A percentile compares a stretch with the other conserved stretches of the same genome.
phyloP scores from a whole-genome alignment of 2,113 vertebrate genomes.

The Felis catus region F.catus_Fca126_mat1.0 CM031412.1:36705001-36705500 shows the following conservation, averaged over 20 bases:
- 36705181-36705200: background rate
- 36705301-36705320: background rate
- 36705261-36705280: background rate
- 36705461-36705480: background rate
- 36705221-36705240: background rate
- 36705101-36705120: background rate
- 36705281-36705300: conserved; percentile 13
- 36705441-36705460: background rate
- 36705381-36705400: background rate
- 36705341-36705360: background rate
- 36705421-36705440: background rate
- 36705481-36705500: background rate
- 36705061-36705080: background rate
- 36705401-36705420: background rate
- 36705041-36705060: background rate
- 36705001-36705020: background rate
- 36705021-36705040: background rate
- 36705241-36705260: background rate
- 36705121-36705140: background rate
- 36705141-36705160: background rate
- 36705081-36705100: background rate
- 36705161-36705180: background rate
- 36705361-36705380: background rate
- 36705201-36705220: background rate
- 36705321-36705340: background rate